Evolutionary conservation across 2,113 vertebrate genomes (phyloP).

Genomic region (Eleginops maclovinus): DNA sequence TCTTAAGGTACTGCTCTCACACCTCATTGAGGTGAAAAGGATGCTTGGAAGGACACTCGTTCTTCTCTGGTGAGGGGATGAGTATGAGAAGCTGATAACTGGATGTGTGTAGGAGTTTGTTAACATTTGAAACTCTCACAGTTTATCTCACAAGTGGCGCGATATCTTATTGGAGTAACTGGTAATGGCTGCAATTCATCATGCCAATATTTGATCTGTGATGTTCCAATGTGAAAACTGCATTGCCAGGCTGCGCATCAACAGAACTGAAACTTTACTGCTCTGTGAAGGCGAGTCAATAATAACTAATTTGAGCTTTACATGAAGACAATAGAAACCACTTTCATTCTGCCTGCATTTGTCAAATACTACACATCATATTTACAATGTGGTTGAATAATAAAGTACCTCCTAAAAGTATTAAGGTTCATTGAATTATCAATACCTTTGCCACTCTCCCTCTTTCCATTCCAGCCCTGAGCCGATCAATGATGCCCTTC

Average conservation of each 20-base stretch:
- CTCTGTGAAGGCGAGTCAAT: constrained; percentile 25
- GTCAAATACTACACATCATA: constrained; percentile 56
- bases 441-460: constrained; percentile 61
- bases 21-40: constrained; percentile 30
- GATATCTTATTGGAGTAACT: constrained; percentile 58
- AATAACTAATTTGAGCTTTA: constrained; percentile 53
- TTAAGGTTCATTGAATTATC: constrained; percentile 70
- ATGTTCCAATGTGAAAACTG: constrained; percentile 53
- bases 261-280: constrained; percentile 34
- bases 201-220: constrained; percentile 59
- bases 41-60: constrained; percentile 38
- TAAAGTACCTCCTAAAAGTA: constrained; percentile 70
- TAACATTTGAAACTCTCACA: constrained; percentile 70
- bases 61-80: constrained; percentile 24
- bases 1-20: constrained; percentile 31
- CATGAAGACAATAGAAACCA: constrained; percentile 39
- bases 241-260: constrained; percentile 44
- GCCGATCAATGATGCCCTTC: constrained; percentile 92
- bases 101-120: constrained; percentile 75
- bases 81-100: constrained; percentile 53
- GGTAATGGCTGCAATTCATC: constrained; percentile 49
- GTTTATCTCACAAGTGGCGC: constrained; percentile 73
- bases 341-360: constrained; percentile 39
- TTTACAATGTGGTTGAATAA: constrained; percentile 68
- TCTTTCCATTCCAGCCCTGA: constrained; percentile 83